Evolutionary conservation across 1,140 invertebrate genomes (phyloP).

Genomic region (Mizuhopecten yessoensis): DNA sequence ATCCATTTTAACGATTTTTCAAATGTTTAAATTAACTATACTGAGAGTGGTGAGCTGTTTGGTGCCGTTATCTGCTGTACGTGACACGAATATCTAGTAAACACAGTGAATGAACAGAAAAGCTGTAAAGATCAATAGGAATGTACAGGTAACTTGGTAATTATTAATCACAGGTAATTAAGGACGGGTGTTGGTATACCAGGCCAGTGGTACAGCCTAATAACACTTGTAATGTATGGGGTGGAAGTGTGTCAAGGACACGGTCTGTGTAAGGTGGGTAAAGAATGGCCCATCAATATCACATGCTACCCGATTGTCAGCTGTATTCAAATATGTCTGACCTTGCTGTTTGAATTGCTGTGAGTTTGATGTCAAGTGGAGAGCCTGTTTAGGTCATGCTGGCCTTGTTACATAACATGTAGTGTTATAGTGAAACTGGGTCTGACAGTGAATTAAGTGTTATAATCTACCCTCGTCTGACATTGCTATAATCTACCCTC

Average conservation of each 20-base stretch:
- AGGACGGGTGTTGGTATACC: neutral
- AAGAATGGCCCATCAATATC: neutral
- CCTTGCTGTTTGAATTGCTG: neutral
- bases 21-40: neutral
- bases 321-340: slow-evolving; percentile 27
- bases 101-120: neutral
- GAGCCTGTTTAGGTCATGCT: neutral
- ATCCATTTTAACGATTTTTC: neutral
- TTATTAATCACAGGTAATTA: neutral
- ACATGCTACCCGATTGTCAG: neutral
- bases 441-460: too few relatives aligned
- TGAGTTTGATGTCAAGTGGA: neutral
- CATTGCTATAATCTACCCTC: too few relatives aligned
- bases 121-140: neutral
- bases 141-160: neutral
- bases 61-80: neutral
- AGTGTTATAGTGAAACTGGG: too few relatives aligned
- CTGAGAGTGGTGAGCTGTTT: neutral
- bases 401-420: neutral
- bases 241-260: neutral
- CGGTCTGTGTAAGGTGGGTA: neutral
- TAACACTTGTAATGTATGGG: neutral
- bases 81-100: neutral
- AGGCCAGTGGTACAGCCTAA: too few relatives aligned
- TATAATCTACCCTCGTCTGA: too few relatives aligned